Conservation (phyloP, 2,888 invertebrate species). For the Sialis lutaria region DNA sequence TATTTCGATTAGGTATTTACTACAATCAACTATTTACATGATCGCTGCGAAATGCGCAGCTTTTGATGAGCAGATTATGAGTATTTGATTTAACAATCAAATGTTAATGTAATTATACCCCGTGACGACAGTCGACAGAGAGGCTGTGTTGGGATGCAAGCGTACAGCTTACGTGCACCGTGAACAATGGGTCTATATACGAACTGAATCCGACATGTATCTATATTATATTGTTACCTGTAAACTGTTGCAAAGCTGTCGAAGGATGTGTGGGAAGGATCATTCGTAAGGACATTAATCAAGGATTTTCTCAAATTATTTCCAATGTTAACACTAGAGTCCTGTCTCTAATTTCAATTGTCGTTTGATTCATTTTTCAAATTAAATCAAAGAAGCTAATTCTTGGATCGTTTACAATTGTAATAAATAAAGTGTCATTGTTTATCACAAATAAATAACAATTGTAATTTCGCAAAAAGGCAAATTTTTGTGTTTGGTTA, state of each 20-base stretch:
- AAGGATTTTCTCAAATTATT: background rate
- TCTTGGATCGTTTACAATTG: background rate
- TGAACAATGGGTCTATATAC: too few species aligned
- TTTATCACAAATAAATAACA: background rate
- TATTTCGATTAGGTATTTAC: too few species aligned
- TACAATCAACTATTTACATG: too few species aligned
- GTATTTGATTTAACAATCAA: too few species aligned
- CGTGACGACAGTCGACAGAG: too few species aligned
- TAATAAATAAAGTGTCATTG: background rate
- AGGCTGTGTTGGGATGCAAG: too few species aligned
- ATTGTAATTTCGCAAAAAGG: background rate
- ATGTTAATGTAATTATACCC: too few species aligned
- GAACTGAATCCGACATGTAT: too few species aligned
- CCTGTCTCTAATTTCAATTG: conserved; percentile 8
- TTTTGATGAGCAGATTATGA: too few species aligned
- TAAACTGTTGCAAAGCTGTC: background rate
- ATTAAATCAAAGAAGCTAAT: background rate
- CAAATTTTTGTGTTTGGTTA: background rate
- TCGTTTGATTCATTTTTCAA: conserved; percentile 3
- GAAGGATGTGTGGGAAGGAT: background rate
- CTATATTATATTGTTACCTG: background rate
- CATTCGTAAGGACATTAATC: background rate
- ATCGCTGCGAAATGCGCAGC: too few species aligned
- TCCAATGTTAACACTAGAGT: too few species aligned
- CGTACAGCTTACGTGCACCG: too few species aligned